A percentile compares a stretch with the other conserved stretches of the same genome.
phyloP scores from a whole-genome alignment of 2,797 vertebrate species.

The Alcedo atthis region DNA sequence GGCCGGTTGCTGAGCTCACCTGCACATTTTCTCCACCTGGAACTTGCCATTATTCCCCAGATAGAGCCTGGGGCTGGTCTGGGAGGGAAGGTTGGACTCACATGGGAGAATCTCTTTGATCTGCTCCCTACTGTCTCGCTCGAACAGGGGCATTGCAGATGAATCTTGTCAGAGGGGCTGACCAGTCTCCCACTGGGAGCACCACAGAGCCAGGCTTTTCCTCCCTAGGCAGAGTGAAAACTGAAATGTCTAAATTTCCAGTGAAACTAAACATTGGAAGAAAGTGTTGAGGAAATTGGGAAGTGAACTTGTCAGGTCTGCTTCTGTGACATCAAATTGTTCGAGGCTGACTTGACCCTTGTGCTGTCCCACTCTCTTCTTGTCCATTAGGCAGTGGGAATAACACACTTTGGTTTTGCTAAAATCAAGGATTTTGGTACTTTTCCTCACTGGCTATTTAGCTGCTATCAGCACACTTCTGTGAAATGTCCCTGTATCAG shows the following conservation, averaged over 20 bases:
- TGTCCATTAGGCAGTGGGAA: not conserved
- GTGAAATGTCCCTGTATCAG: not conserved
- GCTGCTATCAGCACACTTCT: constrained; percentile 16
- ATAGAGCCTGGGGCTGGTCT: not conserved
- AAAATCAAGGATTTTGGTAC: not conserved
- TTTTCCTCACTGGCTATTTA: not conserved
- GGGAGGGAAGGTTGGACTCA: not conserved
- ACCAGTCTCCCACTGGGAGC: not conserved
- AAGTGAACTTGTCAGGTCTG: not conserved
- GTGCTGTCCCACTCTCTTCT: not conserved
- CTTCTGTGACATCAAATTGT: not conserved
- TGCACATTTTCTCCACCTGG: not conserved
- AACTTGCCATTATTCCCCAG: not conserved
- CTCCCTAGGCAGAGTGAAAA: not conserved
- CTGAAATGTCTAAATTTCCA: not conserved
- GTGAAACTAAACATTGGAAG: not conserved
- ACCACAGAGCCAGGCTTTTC: accelerated
- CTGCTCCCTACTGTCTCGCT: not conserved
- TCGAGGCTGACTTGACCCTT: not conserved
- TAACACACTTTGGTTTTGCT: not conserved
- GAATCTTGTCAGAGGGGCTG: not conserved
- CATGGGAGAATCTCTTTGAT: not conserved
- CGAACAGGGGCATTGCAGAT: not conserved
- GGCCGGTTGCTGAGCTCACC: not conserved
- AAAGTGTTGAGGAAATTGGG: not conserved